Evolutionary conservation across 92 coral and sea anemone species (phyloP), one percentile per base, ranked within the genome.

Genomic region (Chrysogorgia sp.): DNA sequence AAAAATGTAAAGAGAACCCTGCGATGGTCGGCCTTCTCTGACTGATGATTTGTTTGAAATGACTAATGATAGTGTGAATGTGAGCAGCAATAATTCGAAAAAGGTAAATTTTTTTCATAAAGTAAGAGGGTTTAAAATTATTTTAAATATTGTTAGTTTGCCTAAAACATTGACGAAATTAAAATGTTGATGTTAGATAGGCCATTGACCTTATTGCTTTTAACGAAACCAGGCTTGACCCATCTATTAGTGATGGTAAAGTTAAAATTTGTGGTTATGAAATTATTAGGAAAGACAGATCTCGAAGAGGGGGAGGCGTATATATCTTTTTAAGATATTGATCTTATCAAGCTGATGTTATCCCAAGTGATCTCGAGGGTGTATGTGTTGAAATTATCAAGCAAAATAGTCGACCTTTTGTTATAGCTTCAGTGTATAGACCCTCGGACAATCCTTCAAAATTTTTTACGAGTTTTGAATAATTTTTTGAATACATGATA

Each of bases 191-290:
- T 77, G 76, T 47, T n/a, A n/a, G n/a, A n/a, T n/a, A n/a, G n/a
- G n/a, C n/a, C n/a, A n/a, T n/a, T n/a, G 88, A 77, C 58, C 20
- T 84, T 34, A 20, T 84, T 40, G 88, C 79, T 30, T 48, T 77
- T n/a, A 84, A 77, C 35, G 88, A 84, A 68, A 84, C 88, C 22
- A 78, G 80, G 34, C 74, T 84, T 31, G 88, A 84, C 41, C 63
- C 58, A 12, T 55, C 88, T 21, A 68, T 84, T 35, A 35, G 74
- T 12, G 79, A 84, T 69, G 83, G 72, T 19, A 58, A 52, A 76
- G 83, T 77, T 29, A 84, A 69, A 25, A 68, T 84, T 67, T 28
- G 66, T 53, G 87, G 80, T n/a, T 77, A 59, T 35, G 75, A 84
- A 55, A 21, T 77, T 10, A 70, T 84, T 19, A 84, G 88, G 69